Evolutionary conservation across 1,140 invertebrate genomes (phyloP), one percentile per base, ranked within the genome.

Genomic region (Psilanteris sp.): DNA sequence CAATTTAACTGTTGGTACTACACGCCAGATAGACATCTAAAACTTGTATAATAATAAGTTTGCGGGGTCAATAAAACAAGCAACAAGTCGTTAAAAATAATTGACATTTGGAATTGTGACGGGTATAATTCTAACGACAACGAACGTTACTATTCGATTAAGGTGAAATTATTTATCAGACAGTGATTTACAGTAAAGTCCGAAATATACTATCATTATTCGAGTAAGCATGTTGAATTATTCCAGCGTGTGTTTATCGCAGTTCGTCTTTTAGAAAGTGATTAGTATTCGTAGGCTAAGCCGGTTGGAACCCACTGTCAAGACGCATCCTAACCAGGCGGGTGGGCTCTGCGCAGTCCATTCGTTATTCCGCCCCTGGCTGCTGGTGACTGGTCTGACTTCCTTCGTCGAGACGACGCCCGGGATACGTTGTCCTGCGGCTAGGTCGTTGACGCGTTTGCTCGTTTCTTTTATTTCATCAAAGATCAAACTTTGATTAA

Each of bases 281-380:
- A 83, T 84, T 84, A 83, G 81, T 80, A 78, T 75, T 74, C 74
- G 34, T 54, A 29, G 24, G 48, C 27, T 39, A 59, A 77, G 64
- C 62, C 75, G 43, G 57, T 74, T 64, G 41, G 62, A 68, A 29
- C 27, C 62, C 31, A 68, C 32, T 55, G 20, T 29, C 39, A 39
- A 50, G 46, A 20, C 14, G 74, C 73, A 78, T 72, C 36, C 48
- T 73, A 61, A 75, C 75, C 43, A 67, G 50, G 64, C 62, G 62
- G 74, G 54, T 70, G 75, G 72, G 64, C 77, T 72, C 57, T 31
- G 24, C 64, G 18, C 31, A 66, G 78, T 78, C 59, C 78, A 83
- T 82, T 82, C 82, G 74, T 83, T 81, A 84, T 81, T 82, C 72
- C 59, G 67, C 55, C 76, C 76, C 76, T 78, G 59, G 55, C 26